Conservation (phyloP, 2,797 vertebrate species). For the Percopsis omiscomaycus region DNA sequence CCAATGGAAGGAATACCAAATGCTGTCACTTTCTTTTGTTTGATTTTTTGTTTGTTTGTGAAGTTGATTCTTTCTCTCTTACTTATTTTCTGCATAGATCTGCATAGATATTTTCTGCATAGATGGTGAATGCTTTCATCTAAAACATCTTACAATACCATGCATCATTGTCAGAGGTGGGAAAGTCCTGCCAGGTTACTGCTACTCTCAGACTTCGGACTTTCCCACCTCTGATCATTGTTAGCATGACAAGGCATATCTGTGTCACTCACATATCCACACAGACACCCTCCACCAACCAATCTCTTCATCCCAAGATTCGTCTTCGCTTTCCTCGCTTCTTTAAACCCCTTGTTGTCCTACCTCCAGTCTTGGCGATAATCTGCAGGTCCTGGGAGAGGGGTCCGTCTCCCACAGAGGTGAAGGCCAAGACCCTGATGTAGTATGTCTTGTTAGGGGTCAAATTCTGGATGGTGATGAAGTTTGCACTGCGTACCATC, state of each 20-base stretch:
- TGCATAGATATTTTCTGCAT: too few species aligned
- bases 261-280: not conserved
- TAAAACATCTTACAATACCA: not conserved
- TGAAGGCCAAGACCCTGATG: constrained; percentile 95
- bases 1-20: too few species aligned
- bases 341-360: not conserved
- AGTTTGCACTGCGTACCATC: constrained; percentile 92
- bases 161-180: not conserved
- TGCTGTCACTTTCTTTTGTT: too few species aligned
- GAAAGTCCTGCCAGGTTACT: too few species aligned
- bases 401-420: constrained; percentile 97
- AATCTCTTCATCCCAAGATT: not conserved
- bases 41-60: too few species aligned
- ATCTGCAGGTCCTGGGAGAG: constrained; percentile 96
- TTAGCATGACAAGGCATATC: too few species aligned
- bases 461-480: constrained; percentile 92
- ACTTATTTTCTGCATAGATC: too few species aligned
- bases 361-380: constrained; percentile 98
- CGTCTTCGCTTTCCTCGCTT: too few species aligned
- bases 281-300: not conserved
- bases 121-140: too few species aligned
- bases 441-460: constrained; percentile 96
- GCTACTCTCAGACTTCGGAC: too few species aligned
- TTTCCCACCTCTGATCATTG: too few species aligned
- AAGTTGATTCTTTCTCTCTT: too few species aligned